Conservation (phyloP, 2,888 invertebrate genomes). For the Nemapogon koenigi region DNA sequence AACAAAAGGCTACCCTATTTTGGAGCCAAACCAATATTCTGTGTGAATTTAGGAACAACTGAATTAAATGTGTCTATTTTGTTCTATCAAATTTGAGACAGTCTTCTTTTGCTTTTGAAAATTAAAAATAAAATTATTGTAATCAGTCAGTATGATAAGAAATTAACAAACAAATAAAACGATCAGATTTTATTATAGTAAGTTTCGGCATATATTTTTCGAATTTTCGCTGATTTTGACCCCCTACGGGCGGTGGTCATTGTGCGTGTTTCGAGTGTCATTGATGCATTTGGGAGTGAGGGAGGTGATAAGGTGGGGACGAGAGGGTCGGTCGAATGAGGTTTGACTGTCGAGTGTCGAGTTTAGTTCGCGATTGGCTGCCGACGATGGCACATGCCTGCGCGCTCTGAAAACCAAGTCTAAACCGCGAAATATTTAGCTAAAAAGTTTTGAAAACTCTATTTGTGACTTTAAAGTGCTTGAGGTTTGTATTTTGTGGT, state of each 20-base stretch:
- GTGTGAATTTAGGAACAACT: too few relatives aligned
- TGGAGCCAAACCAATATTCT: too few relatives aligned
- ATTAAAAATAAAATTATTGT: too few relatives aligned
- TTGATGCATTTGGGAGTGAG: conserved; percentile 62
- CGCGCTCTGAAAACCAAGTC: conserved; percentile 34
- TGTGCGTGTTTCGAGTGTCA: conserved; percentile 58
- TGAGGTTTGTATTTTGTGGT: conserved; percentile 6
- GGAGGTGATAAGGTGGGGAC: conserved; percentile 25
- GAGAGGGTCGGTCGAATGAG: conserved; percentile 27
- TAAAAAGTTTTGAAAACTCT: background rate
- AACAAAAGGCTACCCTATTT: too few relatives aligned
- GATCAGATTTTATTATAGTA: too few relatives aligned
- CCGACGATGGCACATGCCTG: conserved; percentile 16
- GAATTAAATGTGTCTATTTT: too few relatives aligned
- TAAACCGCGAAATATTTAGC: conserved; percentile 1
- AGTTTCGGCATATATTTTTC: conserved; percentile 25
- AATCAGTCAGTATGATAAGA: too few relatives aligned
- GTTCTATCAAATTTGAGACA: too few relatives aligned
- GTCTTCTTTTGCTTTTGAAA: too few relatives aligned
- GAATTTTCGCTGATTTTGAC: conserved; percentile 31
- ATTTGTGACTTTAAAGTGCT: background rate
- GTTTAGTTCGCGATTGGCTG: conserved; percentile 14
- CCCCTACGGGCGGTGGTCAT: conserved; percentile 30
- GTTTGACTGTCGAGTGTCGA: conserved; percentile 17
- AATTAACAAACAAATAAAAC: too few relatives aligned